A percentile compares a stretch with the other conserved stretches of the same genome.
Conservation (phyloP, 2,797 vertebrate species). For the Sebastes reedi region DNA sequence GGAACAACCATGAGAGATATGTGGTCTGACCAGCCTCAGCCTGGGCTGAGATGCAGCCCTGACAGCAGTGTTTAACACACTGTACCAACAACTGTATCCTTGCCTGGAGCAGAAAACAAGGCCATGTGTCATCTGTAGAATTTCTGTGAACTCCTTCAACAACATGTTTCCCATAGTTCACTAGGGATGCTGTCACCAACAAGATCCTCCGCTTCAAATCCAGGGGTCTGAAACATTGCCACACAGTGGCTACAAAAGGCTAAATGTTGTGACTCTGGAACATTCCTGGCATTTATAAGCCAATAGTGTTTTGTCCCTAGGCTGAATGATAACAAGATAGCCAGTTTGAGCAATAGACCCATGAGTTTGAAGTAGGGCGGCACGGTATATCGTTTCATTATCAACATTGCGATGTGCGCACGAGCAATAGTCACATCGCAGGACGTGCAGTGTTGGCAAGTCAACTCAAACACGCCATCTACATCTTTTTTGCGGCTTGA, state of each 20-base stretch:
- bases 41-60: not conserved
- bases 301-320: not conserved
- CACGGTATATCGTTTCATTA: not conserved
- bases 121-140: not conserved
- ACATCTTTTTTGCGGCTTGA: too few species aligned
- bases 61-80: not conserved
- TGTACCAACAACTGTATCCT: not conserved
- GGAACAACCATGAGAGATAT: conserved; percentile 14
- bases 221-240: not conserved
- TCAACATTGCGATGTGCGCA: not conserved
- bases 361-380: not conserved
- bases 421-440: not conserved
- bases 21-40: conserved; percentile 9
- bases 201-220: not conserved
- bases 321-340: not conserved
- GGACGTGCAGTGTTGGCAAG: not conserved
- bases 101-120: not conserved
- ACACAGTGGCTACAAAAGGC: fast-evolving
- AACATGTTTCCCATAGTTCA: not conserved
- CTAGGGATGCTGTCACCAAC: not conserved
- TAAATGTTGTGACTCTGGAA: not conserved
- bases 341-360: not conserved
- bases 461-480: too few species aligned
- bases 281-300: not conserved
- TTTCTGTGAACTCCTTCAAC: not conserved